Conservation (phyloP, 2,797 vertebrate genomes). For the Champsocephalus gunnari region DNA sequence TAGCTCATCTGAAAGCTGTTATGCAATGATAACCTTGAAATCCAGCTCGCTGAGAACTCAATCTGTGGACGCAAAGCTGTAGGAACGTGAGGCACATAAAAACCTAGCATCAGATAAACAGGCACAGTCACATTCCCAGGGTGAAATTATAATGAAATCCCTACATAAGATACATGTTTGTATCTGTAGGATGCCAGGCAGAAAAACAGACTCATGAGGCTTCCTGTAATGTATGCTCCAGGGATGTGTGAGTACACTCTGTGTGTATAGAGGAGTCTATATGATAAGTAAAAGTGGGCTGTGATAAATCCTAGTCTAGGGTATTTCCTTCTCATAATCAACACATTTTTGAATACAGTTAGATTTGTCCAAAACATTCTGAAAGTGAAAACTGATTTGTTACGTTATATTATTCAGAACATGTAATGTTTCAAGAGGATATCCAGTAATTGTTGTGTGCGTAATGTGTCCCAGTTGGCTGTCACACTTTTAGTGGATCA, state of each 20-base stretch:
- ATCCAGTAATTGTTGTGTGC: slow-evolving; percentile 6
- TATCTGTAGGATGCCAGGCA: slow-evolving; percentile 29
- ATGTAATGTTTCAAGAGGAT: slow-evolving; percentile 22
- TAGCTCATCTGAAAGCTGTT: slow-evolving; percentile 67
- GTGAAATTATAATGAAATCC: slow-evolving; percentile 70
- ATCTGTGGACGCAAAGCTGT: slow-evolving; percentile 40
- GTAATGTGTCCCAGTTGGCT: slow-evolving; percentile 2
- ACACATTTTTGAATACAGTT: neutral
- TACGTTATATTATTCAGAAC: neutral
- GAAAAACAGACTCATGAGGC: slow-evolving; percentile 42
- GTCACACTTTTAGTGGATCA: slow-evolving; percentile 1
- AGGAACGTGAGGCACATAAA: slow-evolving; percentile 63
- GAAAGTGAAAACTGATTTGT: slow-evolving; percentile 1
- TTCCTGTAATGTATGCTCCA: slow-evolving; percentile 38
- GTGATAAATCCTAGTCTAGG: slow-evolving; percentile 36
- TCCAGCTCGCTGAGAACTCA: slow-evolving; percentile 55
- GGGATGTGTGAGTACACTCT: slow-evolving; percentile 33
- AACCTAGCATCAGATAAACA: slow-evolving; percentile 67
- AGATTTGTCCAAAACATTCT: neutral
- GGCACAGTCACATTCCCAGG: slow-evolving; percentile 34
- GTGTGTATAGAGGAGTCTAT: slow-evolving; percentile 45
- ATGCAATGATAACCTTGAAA: slow-evolving; percentile 76
- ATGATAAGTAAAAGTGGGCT: slow-evolving; percentile 38
- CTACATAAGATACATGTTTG: slow-evolving; percentile 42
- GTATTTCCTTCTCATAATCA: slow-evolving; percentile 25